phyloP scores from a whole-genome alignment of 2,888 invertebrate genomes.

The Cephus pulcher region DNA sequence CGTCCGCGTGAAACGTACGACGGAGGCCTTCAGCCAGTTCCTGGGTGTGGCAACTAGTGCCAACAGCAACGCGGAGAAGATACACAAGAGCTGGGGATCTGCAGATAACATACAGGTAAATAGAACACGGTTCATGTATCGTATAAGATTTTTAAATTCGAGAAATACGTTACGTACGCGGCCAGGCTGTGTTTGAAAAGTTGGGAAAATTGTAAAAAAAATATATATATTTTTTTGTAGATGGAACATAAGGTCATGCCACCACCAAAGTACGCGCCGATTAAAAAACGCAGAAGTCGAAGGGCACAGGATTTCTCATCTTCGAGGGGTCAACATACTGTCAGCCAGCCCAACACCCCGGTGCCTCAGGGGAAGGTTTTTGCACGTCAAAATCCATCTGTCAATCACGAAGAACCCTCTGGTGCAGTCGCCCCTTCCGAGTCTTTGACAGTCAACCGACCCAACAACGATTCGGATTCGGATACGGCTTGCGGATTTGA shows the following conservation, averaged over 20 bases:
- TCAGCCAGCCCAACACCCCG: slow-evolving; percentile 57
- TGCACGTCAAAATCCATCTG: slow-evolving; percentile 28
- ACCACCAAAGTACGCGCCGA: slow-evolving; percentile 77
- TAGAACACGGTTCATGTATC: not conserved
- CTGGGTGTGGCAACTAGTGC: slow-evolving; percentile 76
- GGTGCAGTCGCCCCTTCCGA: slow-evolving; percentile 20
- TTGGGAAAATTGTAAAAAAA: not conserved
- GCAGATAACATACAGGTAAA: slow-evolving; percentile 84
- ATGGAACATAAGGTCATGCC: slow-evolving; percentile 75
- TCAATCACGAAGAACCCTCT: slow-evolving; percentile 13
- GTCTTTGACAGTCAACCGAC: slow-evolving; percentile 62
- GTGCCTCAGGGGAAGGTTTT: slow-evolving; percentile 47
- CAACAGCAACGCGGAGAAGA: slow-evolving; percentile 72
- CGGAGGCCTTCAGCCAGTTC: slow-evolving; percentile 92
- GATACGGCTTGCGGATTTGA: slow-evolving; percentile 91
- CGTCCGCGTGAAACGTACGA: slow-evolving; percentile 91
- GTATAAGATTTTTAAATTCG: not conserved
- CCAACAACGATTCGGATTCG: slow-evolving; percentile 82
- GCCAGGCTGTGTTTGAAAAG: not conserved
- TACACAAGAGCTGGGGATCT: slow-evolving; percentile 91
- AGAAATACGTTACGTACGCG: not conserved
- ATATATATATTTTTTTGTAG: slow-evolving; percentile 23
- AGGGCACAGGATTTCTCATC: slow-evolving; percentile 69
- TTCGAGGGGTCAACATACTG: slow-evolving; percentile 55
- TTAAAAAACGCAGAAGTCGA: slow-evolving; percentile 77